phyloP scores from a whole-genome alignment of 2,113 vertebrate genomes.

The Meleagris gallopavo region DNA sequence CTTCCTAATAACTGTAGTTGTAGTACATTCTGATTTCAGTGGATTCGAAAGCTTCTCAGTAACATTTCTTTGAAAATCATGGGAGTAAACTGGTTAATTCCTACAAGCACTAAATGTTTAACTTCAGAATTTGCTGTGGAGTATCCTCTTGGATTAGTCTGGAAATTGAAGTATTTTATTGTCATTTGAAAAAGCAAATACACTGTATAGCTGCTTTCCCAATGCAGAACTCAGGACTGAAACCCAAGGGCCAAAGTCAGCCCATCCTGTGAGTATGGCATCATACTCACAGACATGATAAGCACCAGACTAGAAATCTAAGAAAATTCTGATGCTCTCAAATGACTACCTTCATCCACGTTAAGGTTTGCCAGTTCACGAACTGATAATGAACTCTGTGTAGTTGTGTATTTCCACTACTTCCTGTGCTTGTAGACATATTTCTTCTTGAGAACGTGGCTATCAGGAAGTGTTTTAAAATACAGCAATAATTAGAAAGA shows the following conservation, averaged over 20 bases:
- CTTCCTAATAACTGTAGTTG: neutral
- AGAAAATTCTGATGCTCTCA: neutral
- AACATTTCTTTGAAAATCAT: neutral
- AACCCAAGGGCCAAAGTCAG: neutral
- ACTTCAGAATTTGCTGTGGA: neutral
- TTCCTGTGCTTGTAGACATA: neutral
- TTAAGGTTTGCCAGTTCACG: neutral
- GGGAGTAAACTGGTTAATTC: neutral
- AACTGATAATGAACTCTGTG: neutral
- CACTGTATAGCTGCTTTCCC: neutral
- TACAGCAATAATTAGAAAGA: neutral
- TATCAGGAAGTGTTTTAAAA: neutral
- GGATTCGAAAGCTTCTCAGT: neutral
- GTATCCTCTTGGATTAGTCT: neutral
- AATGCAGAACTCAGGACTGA: neutral
- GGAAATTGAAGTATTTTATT: constrained; percentile 1
- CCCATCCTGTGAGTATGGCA: neutral
- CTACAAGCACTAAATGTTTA: neutral
- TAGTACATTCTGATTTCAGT: neutral
- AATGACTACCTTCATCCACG: neutral
- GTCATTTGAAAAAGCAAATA: neutral
- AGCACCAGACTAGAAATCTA: constrained; percentile 13
- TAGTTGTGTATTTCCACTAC: neutral
- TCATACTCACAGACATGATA: neutral
- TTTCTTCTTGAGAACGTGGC: neutral